A percentile compares a stretch with the other conserved stretches of the same genome.
These are phyloP conservation scores for Muscicapa comitata DNA, from an alignment of 2,797 vertebrate species.

Conservation along the genomic window DNA sequence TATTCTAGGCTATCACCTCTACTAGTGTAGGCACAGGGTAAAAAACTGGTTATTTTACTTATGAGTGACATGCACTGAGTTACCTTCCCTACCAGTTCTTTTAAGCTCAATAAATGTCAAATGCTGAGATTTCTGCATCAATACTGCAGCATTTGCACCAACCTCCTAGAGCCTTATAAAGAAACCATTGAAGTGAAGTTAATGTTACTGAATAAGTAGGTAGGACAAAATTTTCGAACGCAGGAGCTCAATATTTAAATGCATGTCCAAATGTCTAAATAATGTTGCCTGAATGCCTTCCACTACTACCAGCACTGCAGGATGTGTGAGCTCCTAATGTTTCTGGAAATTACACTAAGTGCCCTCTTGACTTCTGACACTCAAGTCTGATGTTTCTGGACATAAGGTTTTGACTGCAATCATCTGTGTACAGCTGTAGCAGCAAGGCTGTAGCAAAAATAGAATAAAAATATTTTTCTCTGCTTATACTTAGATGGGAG, in stretches of 20 bases:
- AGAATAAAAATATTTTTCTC: slow-evolving; percentile 53
- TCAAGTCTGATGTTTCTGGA: background rate
- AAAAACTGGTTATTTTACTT: background rate
- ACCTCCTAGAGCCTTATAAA: background rate
- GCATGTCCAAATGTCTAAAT: background rate
- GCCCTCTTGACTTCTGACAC: background rate
- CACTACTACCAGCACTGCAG: background rate
- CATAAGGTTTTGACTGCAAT: background rate
- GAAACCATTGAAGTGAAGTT: background rate
- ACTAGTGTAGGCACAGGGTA: background rate
- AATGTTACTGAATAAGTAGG: background rate
- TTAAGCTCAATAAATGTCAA: background rate
- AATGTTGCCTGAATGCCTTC: background rate
- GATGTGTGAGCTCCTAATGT: background rate
- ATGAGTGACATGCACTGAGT: rapidly evolving
- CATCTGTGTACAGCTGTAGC: slow-evolving; percentile 39
- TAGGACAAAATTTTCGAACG: background rate
- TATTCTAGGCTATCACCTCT: background rate
- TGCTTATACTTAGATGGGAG: slow-evolving; percentile 1
- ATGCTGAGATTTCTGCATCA: background rate
- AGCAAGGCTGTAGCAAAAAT: slow-evolving; percentile 19
- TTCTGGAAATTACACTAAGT: background rate
- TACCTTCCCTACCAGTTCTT: background rate
- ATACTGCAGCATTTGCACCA: background rate
- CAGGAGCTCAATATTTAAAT: background rate